These are phyloP conservation scores for Tipula unca DNA, from an alignment of 2,888 invertebrate genomes.

Conservation along the genomic window DNA sequence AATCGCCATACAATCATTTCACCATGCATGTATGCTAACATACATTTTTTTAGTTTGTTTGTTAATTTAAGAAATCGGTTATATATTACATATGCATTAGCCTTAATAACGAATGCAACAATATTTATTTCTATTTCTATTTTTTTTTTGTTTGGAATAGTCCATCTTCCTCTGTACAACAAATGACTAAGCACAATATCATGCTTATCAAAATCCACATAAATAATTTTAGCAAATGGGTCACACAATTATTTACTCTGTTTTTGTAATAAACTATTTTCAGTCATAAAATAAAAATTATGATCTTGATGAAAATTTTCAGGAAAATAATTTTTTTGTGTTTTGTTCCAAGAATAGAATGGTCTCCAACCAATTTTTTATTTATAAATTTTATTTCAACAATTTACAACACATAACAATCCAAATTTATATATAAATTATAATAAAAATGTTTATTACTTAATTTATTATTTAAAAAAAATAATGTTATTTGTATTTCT, in stretches of 20 bases:
- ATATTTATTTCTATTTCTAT: neutral
- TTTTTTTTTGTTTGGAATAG: too few species aligned
- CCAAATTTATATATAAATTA: neutral
- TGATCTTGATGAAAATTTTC: neutral
- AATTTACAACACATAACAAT: neutral
- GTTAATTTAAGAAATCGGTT: neutral
- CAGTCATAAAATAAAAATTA: neutral
- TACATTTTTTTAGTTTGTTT: neutral
- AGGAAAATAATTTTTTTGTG: neutral
- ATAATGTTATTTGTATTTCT: neutral
- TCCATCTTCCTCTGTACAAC: neutral
- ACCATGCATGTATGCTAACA: neutral
- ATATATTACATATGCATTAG: neutral
- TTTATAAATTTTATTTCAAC: neutral
- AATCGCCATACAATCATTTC: neutral
- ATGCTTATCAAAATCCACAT: neutral
- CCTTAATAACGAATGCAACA: neutral
- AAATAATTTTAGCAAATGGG: neutral
- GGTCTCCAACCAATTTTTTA: slow-evolving; percentile 8
- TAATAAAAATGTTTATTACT: neutral
- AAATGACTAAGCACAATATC: neutral
- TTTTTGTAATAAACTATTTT: neutral
- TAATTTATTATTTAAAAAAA: neutral
- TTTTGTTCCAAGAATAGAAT: neutral
- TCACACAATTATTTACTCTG: neutral